These are phyloP conservation scores for Pelvicachromis taeniatus DNA, from an alignment of 2,113 vertebrate genomes.

Conservation along the genomic window DNA sequence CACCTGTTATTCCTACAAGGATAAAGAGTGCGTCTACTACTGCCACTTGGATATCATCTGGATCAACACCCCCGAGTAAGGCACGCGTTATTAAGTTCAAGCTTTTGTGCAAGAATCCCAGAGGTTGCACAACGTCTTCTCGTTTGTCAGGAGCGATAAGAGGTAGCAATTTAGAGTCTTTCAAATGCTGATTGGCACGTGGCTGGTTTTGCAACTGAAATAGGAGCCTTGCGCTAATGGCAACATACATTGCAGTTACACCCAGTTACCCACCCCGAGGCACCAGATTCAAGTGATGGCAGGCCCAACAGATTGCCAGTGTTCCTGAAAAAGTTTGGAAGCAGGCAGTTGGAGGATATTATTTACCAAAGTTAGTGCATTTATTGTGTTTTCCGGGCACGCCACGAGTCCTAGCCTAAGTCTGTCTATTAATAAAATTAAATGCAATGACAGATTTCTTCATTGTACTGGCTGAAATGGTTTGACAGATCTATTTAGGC, in stretches of 20 bases:
- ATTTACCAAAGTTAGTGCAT: neutral
- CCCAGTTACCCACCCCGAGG: neutral
- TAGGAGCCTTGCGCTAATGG: neutral
- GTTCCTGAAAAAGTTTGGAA: neutral
- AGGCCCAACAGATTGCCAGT: neutral
- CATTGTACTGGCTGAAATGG: neutral
- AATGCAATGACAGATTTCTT: neutral
- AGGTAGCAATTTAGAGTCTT: neutral
- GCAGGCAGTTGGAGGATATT: neutral
- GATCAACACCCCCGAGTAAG: conserved; percentile 97
- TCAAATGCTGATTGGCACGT: neutral
- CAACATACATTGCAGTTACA: neutral
- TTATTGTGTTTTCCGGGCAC: neutral
- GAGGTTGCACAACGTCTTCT: neutral
- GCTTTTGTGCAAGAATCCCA: neutral
- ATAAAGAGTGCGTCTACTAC: conserved; percentile 97
- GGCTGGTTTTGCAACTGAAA: neutral
- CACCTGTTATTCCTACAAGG: conserved; percentile 89
- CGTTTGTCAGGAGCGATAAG: neutral
- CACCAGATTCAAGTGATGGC: conserved; percentile 38
- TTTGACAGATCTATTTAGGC: neutral
- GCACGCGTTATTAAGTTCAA: neutral
- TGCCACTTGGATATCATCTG: conserved; percentile 97
- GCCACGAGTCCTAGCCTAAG: neutral
- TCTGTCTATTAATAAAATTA: neutral